phyloP scores from a whole-genome alignment of 2,113 vertebrate genomes.

The Malaclemys terrapin region DNA sequence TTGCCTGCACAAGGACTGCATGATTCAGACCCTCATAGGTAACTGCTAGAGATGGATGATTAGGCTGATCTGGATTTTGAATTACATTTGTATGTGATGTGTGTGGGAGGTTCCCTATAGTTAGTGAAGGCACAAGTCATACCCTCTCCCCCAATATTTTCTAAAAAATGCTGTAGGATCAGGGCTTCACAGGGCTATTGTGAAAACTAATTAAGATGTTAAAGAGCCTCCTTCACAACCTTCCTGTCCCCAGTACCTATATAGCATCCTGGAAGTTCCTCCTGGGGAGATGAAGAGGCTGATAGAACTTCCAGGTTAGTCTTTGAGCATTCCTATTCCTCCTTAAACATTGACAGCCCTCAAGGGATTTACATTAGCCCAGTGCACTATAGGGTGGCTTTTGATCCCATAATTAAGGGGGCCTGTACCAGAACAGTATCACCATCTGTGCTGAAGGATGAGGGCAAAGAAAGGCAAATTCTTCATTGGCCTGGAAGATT shows the following conservation, averaged over 20 bases:
- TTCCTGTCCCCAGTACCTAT: neutral
- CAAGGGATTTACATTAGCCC: neutral
- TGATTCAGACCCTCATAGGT: neutral
- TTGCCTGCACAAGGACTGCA: neutral
- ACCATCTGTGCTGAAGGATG: neutral
- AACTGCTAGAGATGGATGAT: neutral
- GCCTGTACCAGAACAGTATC: neutral
- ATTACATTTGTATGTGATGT: neutral
- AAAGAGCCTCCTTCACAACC: neutral
- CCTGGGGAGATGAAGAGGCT: neutral
- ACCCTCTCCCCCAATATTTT: too few species aligned
- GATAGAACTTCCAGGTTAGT: neutral
- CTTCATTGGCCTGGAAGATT: neutral
- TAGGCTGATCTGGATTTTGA: accelerated
- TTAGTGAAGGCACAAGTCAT: neutral
- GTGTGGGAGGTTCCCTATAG: neutral
- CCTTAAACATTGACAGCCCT: neutral
- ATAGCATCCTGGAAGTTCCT: neutral
- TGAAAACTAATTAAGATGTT: neutral
- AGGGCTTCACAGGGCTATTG: neutral
- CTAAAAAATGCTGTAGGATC: neutral
- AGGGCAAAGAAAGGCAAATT: neutral
- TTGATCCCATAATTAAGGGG: neutral
- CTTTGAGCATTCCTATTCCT: neutral
- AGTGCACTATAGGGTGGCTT: neutral